These are phyloP conservation scores for Semnopithecus entellus DNA, from an alignment of 2,113 vertebrate genomes.

Conservation along the genomic window DNA sequence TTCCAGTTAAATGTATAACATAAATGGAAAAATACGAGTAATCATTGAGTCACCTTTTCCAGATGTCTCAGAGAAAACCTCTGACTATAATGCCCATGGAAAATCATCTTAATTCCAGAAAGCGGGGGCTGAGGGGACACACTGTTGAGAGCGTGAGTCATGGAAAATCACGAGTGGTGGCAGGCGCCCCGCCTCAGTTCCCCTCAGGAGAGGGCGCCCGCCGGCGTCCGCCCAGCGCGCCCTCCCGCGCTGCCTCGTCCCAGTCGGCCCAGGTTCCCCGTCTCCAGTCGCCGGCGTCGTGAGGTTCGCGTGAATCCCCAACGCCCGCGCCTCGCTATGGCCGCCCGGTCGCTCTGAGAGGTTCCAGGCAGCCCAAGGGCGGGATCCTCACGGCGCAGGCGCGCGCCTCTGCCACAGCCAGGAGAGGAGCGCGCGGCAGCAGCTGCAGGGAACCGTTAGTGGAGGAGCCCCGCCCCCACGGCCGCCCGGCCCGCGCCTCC, in stretches of 20 bases:
- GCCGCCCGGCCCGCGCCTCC: too few relatives aligned
- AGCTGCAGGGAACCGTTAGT: neutral
- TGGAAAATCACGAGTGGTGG: neutral
- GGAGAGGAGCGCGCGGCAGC: neutral
- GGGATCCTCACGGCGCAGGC: neutral
- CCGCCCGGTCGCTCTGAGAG: neutral
- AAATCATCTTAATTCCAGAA: constrained; percentile 17
- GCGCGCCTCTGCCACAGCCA: neutral
- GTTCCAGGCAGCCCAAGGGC: neutral
- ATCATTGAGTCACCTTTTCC: constrained; percentile 38
- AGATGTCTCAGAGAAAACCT: neutral
- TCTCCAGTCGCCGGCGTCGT: constrained; percentile 50
- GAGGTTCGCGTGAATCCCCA: neutral
- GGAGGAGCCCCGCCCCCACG: neutral
- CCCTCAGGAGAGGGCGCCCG: neutral
- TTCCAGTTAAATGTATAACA: neutral
- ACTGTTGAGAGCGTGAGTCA: neutral
- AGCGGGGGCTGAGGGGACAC: neutral
- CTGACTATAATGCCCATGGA: neutral
- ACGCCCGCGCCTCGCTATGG: neutral
- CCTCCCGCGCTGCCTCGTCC: neutral
- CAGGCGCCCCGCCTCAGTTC: too few relatives aligned
- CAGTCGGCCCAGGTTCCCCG: neutral
- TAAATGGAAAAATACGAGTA: neutral
- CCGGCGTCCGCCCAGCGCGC: constrained; percentile 79